Evolutionary conservation across 2,888 invertebrate genomes (phyloP).

Genomic region (Philaethria dido): DNA sequence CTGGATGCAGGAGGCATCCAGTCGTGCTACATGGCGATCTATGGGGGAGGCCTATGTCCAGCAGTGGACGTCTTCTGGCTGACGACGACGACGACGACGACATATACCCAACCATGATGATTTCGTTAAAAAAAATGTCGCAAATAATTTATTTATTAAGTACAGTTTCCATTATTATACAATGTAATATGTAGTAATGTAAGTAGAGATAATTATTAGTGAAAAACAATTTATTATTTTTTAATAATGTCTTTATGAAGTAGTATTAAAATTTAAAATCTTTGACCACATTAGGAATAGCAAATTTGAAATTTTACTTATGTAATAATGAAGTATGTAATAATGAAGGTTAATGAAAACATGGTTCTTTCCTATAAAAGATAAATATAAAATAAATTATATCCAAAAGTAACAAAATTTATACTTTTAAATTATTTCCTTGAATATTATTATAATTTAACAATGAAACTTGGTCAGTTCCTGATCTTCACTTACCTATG

Average conservation of each 20-base stretch:
- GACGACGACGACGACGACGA: too few relatives aligned
- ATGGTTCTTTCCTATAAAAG: background rate
- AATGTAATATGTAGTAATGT: background rate
- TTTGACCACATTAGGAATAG: slow-evolving; percentile 22
- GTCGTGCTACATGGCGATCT: too few relatives aligned
- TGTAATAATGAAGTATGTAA: background rate
- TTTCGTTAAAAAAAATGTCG: background rate
- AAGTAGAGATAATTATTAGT: background rate
- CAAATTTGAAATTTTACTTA: background rate
- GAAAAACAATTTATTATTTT: slow-evolving; percentile 4
- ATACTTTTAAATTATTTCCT: background rate
- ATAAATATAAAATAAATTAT: background rate
- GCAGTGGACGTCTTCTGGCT: too few relatives aligned
- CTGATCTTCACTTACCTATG: slow-evolving; percentile 1
- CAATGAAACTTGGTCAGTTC: background rate
- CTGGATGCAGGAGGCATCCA: too few relatives aligned
- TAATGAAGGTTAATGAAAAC: background rate
- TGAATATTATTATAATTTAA: background rate
- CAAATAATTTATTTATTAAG: background rate
- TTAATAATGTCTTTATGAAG: background rate
- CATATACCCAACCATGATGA: background rate
- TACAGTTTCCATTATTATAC: background rate
- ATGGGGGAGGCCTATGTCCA: too few relatives aligned
- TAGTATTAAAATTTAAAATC: slow-evolving; percentile 12
- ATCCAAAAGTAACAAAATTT: background rate